Evolutionary conservation across 2,888 invertebrate genomes (phyloP).

Genomic region (Dryocosmus kuriphilus): DNA sequence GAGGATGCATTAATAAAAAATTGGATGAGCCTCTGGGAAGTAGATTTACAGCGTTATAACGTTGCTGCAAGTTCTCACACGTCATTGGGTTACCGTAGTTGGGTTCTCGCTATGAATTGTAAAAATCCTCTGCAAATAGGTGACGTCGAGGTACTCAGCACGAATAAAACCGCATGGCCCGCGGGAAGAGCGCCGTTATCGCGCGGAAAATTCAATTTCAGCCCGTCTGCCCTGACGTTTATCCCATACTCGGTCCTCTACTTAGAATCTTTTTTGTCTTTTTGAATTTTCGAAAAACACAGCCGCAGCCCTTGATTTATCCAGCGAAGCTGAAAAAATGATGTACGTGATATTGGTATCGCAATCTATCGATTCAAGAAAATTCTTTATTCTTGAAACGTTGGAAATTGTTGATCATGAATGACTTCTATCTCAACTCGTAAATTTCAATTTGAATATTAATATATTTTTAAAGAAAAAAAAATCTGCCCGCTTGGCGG

Average conservation of each 20-base stretch:
- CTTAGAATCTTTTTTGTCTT: constrained; percentile 14
- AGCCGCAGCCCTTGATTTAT: not conserved
- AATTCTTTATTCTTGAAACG: not conserved
- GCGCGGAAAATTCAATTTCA: constrained; percentile 50
- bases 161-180: constrained; percentile 49
- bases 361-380: not conserved
- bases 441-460: too few relatives aligned
- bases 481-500: too few relatives aligned
- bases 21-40: constrained; percentile 29
- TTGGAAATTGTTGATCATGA: not conserved
- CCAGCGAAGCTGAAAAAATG: not conserved
- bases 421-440: too few relatives aligned
- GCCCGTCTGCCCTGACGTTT: constrained; percentile 22
- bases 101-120: constrained; percentile 50
- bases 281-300: not conserved
- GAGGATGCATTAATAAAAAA: constrained; percentile 33
- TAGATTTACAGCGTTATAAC: constrained; percentile 35
- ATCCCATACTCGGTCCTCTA: constrained; percentile 17
- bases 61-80: constrained; percentile 50
- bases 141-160: constrained; percentile 17
- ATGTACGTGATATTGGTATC: not conserved
- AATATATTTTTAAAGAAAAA: too few relatives aligned
- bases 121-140: constrained; percentile 47
- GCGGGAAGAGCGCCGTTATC: constrained; percentile 40
- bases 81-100: constrained; percentile 55